Base-by-base conservation (phyloP, 1,140 invertebrate species). In the Radopholus similis region DNA sequence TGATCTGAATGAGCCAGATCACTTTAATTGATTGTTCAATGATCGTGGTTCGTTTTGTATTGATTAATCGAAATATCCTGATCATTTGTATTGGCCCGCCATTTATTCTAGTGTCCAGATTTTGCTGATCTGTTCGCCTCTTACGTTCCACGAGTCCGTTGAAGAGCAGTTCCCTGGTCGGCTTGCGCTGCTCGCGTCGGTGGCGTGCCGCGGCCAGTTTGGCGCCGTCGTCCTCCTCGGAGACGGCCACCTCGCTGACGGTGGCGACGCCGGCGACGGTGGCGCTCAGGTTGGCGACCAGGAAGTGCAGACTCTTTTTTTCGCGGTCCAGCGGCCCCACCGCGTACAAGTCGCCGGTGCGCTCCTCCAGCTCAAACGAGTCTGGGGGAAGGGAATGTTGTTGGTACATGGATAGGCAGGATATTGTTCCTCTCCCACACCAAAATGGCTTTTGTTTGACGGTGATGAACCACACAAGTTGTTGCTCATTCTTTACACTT, bases 281-380 rank as follows among this genome's bases (percentile, higher is more conserved):
- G 11, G 67, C 54, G n/a, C 54, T 69, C n/a, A 78, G 40, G 58
- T 82, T 82, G 15, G 80, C 54, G 54, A 74, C 63, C 35, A 80
- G 49, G 13, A 80, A 68, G 47, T 80, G 68, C 30, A 77, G 38
- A 30, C 66, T 66, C n/a, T 72, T 68, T n/a, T 73, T 75, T 56
- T 80, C 77, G 40, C 80, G 44, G 60, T 80, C 77, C 37, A 80
- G 55, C 9, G 70, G 35, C 15, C 30, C 23, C 1, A 51, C 47
- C 23, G 47, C 47, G 47, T 23, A 51, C 47, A 51, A 15, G 47
- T 51, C 47, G 4, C 28, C 58, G 21, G n/a, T 26, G 23, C n/a
- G 47, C 21, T 71, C 66, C 56, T 82, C 69, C n/a, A 80, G 56
- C 54, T 69, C 68, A 40, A 80, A 80, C 18, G 77, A 72, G 38